Base-by-base conservation (phyloP, 2,888 invertebrate genomes). In the Pardosa pseudoannulata region DNA sequence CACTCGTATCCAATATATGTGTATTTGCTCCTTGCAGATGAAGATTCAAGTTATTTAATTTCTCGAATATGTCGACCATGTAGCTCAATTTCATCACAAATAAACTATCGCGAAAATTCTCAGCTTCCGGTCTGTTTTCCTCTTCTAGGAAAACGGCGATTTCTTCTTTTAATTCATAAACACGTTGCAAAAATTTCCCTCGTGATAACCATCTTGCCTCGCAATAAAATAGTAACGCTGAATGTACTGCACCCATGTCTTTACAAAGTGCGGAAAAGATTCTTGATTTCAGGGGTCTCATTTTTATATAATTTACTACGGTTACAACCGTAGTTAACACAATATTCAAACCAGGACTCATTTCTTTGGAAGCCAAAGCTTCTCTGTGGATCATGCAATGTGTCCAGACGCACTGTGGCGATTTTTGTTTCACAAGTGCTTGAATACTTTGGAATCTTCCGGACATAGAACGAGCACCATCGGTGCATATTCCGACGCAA, bases 61-160 rank as follows among this genome's bases (percentile, higher is more conserved):
- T 79, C 79, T 70, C 62, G 70, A 79, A 79, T 79, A 79, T 79
- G 79, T 79, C 70, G 70, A 79, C 70, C 79, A 79, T 39, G 70
- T 79, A 79, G 62, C 79, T 62, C 70, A 79, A 79, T 79, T 79
- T 79, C 62, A 70, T 70, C 79, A 70, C 62, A 79, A 79, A 70
- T 79, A 79, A 79, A 79, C 79, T 39, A 79, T 79, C 78, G 70
- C 70, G 62, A 79, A 79, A 79, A 56, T 79, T 79, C 78, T 71
- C 68, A 68, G 68, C 50, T 68, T 76, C 76, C 67, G 68, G 68
- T 76, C 76, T 50, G 68, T 68, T 76, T 76, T 68, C 76, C 27
- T 76, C 68, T 76, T 68, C 68, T 68, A 50, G 76, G 46, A 73
- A 73, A 56, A 73, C 32, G 32, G 73, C 56, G 73, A 73, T 73